phyloP scores from a whole-genome alignment of 2,888 invertebrate species.

The Catocala nupta region DNA sequence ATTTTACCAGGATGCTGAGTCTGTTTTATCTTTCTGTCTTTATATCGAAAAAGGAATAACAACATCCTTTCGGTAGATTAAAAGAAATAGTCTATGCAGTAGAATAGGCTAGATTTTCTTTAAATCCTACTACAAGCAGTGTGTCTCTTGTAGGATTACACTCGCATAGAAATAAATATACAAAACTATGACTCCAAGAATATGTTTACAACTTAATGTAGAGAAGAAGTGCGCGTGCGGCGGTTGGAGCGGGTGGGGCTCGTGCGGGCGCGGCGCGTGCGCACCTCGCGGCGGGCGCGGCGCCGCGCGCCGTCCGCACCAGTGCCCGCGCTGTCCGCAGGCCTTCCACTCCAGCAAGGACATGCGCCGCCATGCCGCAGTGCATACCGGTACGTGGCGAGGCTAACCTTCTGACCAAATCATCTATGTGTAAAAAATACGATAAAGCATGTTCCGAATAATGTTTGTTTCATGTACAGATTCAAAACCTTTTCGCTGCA shows the following conservation, averaged over 20 bases:
- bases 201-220: slow-evolving; percentile 27
- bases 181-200: background rate
- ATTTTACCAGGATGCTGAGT: too few species aligned
- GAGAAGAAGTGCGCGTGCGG: slow-evolving; percentile 59
- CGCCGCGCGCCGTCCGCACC: slow-evolving; percentile 80
- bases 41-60: too few species aligned
- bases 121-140: too few species aligned
- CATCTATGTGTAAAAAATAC: too few species aligned
- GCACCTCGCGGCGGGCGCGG: slow-evolving; percentile 46
- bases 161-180: too few species aligned
- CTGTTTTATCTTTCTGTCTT: too few species aligned
- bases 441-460: too few species aligned
- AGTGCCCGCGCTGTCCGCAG: slow-evolving; percentile 90
- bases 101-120: too few species aligned
- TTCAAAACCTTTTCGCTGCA: slow-evolving; percentile 90
- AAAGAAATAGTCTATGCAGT: too few species aligned
- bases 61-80: too few species aligned
- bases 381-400: slow-evolving; percentile 88
- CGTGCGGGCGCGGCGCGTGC: slow-evolving; percentile 42
- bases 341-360: slow-evolving; percentile 90
- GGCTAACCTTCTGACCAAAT: too few species aligned
- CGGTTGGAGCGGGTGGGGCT: slow-evolving; percentile 35
- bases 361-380: slow-evolving; percentile 89
- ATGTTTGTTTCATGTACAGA: slow-evolving; percentile 73
- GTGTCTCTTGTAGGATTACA: too few species aligned